These are phyloP conservation scores for Aspidiotus destructor DNA, from an alignment of 2,888 invertebrate species.

Conservation along the genomic window DNA sequence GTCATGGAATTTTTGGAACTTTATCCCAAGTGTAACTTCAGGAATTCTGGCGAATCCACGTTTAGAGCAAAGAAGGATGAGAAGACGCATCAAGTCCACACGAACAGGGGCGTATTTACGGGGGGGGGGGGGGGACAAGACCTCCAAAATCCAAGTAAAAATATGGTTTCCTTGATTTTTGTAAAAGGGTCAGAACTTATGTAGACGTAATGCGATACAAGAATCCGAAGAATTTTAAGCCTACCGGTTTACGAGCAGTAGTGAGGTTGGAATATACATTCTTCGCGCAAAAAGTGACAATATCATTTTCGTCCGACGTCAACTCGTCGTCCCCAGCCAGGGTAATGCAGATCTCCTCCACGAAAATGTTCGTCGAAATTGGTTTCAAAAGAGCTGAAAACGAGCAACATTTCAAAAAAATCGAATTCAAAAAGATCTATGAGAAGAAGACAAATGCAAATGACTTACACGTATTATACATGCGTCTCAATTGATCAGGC, in stretches of 20 bases:
- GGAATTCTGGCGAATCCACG: no score
- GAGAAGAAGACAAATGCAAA: not conserved
- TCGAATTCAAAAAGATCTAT: no score
- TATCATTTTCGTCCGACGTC: conserved; percentile 10
- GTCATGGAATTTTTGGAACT: no score
- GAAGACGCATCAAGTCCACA: no score
- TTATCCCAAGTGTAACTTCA: no score
- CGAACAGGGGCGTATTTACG: no score
- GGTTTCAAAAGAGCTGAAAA: not conserved
- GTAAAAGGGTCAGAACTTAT: no score
- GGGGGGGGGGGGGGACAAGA: no score
- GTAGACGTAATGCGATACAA: no score
- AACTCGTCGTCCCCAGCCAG: conserved; percentile 13
- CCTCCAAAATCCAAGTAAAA: no score
- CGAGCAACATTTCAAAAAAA: not conserved
- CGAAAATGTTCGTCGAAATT: not conserved
- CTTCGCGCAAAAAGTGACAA: conserved; percentile 7
- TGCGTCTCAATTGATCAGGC: not conserved
- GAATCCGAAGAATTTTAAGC: not conserved
- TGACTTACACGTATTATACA: not conserved
- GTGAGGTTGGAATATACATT: conserved; percentile 1
- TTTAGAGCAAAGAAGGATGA: no score
- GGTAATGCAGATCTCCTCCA: conserved; percentile 12
- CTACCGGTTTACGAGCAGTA: conserved; percentile 14
- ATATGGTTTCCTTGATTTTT: no score